Evolutionary conservation across 2,888 invertebrate genomes (phyloP).

Genomic region (Gastrophysa polygoni): DNA sequence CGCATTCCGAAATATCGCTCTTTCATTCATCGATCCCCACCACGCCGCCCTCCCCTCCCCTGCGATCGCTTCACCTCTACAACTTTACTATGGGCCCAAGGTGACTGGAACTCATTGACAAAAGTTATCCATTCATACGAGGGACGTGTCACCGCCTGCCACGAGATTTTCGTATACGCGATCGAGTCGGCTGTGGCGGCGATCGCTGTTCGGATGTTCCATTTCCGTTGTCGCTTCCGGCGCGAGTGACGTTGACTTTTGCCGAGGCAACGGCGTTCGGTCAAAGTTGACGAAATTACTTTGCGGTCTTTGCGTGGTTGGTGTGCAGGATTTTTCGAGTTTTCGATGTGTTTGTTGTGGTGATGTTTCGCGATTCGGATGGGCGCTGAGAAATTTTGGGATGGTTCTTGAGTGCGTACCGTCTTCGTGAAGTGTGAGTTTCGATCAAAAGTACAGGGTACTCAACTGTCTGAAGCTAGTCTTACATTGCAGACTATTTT

Average conservation of each 20-base stretch:
- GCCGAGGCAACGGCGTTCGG: too few species aligned
- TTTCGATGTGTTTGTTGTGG: too few species aligned
- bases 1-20: slow-evolving; percentile 1
- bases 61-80: slow-evolving; percentile 7
- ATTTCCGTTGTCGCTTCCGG: neutral
- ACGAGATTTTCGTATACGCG: neutral
- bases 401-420: too few species aligned
- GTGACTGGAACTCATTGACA: slow-evolving; percentile 26
- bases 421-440: too few species aligned
- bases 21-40: neutral
- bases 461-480: too few species aligned
- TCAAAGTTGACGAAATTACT: too few species aligned
- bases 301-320: neutral
- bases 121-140: slow-evolving; percentile 25
- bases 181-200: neutral
- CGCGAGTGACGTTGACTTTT: neutral
- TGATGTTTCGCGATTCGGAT: too few species aligned
- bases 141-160: slow-evolving; percentile 11
- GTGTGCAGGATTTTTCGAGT: too few species aligned
- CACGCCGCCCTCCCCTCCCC: neutral
- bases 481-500: too few species aligned
- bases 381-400: too few species aligned
- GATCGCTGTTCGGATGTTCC: neutral
- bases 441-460: too few species aligned
- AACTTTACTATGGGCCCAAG: slow-evolving; percentile 21